Conservation (phyloP, 2,797 vertebrate genomes). For the Poeciliopsis paucimaculata region DNA sequence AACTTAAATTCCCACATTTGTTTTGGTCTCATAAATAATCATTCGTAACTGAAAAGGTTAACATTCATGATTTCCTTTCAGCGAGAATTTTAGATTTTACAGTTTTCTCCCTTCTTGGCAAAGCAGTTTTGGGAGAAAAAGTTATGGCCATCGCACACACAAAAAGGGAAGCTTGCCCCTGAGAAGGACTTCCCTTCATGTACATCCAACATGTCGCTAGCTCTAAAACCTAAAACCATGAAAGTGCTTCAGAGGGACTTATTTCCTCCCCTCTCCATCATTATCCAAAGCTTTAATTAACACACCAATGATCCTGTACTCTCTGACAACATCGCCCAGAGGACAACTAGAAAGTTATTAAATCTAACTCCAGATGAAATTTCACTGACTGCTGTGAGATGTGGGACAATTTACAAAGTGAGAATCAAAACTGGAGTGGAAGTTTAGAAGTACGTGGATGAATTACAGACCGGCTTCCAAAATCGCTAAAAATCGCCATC, state of each 20-base stretch:
- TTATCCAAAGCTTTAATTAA: conserved; percentile 72
- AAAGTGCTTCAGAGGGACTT: conserved; percentile 47
- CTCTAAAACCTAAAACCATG: conserved; percentile 61
- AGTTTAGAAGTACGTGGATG: conserved; percentile 25
- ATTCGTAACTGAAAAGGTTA: neutral
- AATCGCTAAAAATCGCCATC: neutral
- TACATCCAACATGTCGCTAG: conserved; percentile 67
- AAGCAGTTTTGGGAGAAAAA: neutral
- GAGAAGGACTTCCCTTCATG: conserved; percentile 47
- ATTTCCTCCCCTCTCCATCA: conserved; percentile 45
- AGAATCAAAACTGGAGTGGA: conserved; percentile 39
- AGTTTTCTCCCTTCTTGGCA: neutral
- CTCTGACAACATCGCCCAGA: conserved; percentile 72
- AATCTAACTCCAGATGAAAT: conserved; percentile 64
- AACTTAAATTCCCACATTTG: neutral
- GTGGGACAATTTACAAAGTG: conserved; percentile 67
- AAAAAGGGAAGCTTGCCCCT: conserved; percentile 26
- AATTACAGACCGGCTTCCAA: neutral
- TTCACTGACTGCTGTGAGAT: conserved; percentile 62
- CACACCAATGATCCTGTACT: conserved; percentile 71
- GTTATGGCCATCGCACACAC: conserved; percentile 34
- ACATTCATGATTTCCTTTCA: neutral
- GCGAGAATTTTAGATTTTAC: neutral
- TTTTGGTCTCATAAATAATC: conserved; percentile 3
- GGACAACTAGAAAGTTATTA: conserved; percentile 74